A percentile compares a stretch with the other conserved stretches of the same genome.
Evolutionary conservation across 2,113 vertebrate genomes (phyloP).

Genomic region (Catharus bicknelli): DNA sequence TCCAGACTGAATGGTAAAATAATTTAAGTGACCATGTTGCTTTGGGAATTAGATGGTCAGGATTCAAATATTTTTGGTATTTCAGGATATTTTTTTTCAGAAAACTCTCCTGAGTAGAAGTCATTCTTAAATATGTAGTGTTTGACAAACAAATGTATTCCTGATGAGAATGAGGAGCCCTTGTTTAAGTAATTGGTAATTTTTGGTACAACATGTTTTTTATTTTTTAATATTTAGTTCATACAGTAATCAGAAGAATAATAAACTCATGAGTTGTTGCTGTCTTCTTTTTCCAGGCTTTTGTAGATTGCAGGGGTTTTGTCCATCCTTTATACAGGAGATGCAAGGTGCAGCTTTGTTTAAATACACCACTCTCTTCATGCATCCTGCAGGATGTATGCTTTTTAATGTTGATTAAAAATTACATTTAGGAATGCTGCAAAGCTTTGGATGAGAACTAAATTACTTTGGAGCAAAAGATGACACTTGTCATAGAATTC

Average conservation of each 20-base stretch:
- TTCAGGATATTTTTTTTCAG: not conserved
- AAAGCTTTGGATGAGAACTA: not conserved
- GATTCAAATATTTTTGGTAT: not conserved
- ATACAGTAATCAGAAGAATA: not conserved
- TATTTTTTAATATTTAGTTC: not conserved
- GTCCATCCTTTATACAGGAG: not conserved
- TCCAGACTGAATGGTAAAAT: slow-evolving; percentile 89
- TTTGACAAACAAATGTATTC: not conserved
- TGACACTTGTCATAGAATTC: not conserved
- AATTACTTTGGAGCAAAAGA: not conserved
- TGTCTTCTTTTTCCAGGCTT: not conserved
- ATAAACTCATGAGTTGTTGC: not conserved
- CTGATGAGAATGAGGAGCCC: not conserved
- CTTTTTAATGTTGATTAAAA: not conserved
- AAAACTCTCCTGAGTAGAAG: not conserved
- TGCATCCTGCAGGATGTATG: not conserved
- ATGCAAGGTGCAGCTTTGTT: not conserved
- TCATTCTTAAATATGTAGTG: not conserved
- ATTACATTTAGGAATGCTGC: not conserved
- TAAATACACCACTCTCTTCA: not conserved
- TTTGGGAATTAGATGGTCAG: not conserved
- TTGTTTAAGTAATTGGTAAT: not conserved
- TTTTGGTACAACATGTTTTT: not conserved
- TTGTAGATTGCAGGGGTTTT: not conserved
- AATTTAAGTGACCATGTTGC: not conserved